A percentile compares a stretch with the other conserved stretches of the same genome.
phyloP scores from a whole-genome alignment of 2,888 invertebrate species.

The Melieria omissa region DNA sequence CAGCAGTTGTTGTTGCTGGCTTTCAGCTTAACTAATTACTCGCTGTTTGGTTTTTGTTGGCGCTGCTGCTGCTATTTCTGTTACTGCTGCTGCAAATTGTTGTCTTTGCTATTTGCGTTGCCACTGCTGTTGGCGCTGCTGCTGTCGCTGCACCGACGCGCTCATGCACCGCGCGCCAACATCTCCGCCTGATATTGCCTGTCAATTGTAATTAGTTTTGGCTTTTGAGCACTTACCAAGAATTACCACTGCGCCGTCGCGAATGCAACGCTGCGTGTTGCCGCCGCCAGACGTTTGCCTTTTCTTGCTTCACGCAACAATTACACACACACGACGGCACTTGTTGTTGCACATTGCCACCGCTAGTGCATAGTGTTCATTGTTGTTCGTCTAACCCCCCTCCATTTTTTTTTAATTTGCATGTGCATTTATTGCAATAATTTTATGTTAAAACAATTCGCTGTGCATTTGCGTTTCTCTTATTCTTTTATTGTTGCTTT shows the following conservation, averaged over 20 bases:
- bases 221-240: conserved; percentile 45
- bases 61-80: too few relatives aligned
- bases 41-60: background rate
- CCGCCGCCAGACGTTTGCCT: background rate
- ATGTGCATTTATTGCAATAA: conserved; percentile 31
- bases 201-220: conserved; percentile 49
- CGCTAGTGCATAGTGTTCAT: background rate
- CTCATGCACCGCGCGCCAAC: conserved; percentile 13
- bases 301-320: background rate
- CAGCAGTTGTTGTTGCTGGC: conserved; percentile 10
- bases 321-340: too few relatives aligned
- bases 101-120: conserved; percentile 28
- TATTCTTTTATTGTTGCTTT: conserved; percentile 11
- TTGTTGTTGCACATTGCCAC: too few relatives aligned
- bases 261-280: conserved; percentile 26
- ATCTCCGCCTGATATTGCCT: conserved; percentile 46
- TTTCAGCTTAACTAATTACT: conserved; percentile 39
- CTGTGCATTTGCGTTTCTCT: background rate
- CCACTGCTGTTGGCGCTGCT: conserved; percentile 10
- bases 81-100: conserved; percentile 30
- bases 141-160: background rate
- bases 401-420: conserved; percentile 15
- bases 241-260: conserved; percentile 36
- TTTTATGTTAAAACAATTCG: conserved; percentile 33
- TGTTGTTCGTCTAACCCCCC: background rate